Conservation (phyloP, 2,113 vertebrate genomes). For the Balaenoptera acutorostrata region DNA sequence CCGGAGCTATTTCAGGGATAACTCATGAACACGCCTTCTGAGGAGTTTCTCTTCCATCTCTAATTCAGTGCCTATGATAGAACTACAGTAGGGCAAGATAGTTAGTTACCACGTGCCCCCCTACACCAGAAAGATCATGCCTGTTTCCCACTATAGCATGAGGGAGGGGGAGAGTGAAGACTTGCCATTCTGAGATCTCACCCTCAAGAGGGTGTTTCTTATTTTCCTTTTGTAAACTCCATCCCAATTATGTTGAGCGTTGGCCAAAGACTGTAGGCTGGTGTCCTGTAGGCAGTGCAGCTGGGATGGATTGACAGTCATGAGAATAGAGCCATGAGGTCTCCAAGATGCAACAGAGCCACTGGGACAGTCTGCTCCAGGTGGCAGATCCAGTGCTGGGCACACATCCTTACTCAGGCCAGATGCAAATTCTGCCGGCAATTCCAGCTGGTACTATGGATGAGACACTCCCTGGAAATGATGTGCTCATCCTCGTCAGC, state of each 20-base stretch:
- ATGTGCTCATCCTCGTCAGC: not conserved
- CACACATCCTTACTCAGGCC: not conserved
- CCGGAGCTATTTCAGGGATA: not conserved
- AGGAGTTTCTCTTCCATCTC: not conserved
- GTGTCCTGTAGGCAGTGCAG: not conserved
- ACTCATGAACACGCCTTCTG: not conserved
- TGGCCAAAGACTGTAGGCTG: not conserved
- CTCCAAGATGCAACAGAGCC: not conserved
- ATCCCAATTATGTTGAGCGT: not conserved
- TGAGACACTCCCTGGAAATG: not conserved
- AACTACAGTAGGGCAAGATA: not conserved
- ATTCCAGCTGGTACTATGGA: not conserved
- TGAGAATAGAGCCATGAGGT: not conserved
- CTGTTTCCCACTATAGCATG: not conserved
- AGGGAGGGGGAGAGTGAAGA: not conserved
- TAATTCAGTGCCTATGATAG: not conserved
- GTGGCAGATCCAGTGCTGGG: too few relatives aligned
- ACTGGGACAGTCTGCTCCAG: not conserved
- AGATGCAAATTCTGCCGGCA: not conserved
- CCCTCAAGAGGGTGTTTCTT: not conserved
- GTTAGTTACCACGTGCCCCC: not conserved
- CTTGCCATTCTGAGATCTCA: not conserved
- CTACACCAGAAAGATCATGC: not conserved
- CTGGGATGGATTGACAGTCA: not conserved
- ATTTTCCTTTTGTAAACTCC: not conserved